Evolutionary conservation across 2,888 invertebrate genomes (phyloP).

Genomic region (Agrotis puta): DNA sequence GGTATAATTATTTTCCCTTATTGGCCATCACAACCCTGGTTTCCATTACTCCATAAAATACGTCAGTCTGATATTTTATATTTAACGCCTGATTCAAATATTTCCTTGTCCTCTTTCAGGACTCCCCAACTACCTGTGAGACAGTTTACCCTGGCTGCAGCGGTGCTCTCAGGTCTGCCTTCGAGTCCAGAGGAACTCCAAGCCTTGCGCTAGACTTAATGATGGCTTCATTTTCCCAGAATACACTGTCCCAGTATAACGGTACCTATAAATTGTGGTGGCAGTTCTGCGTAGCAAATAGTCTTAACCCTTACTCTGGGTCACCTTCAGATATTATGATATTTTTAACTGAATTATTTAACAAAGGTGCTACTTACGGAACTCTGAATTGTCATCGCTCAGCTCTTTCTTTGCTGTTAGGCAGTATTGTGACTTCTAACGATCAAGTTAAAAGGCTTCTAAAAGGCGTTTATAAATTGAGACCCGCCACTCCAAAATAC

Average conservation of each 20-base stretch:
- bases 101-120: not conserved
- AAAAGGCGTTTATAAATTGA: no score
- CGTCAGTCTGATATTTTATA: not conserved
- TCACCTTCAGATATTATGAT: no score
- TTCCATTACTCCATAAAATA: not conserved
- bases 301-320: no score
- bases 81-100: not conserved
- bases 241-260: not conserved
- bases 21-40: no score
- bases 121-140: not conserved
- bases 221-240: slow-evolving; percentile 1
- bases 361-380: no score
- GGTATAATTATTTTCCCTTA: not conserved
- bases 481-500: no score
- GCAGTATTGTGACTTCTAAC: no score
- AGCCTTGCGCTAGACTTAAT: not conserved
- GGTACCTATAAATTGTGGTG: slow-evolving; percentile 2
- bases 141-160: slow-evolving; percentile 1
- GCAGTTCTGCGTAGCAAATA: no score
- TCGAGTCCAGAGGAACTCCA: not conserved
- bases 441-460: no score
- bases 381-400: no score
- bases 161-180: not conserved
- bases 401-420: no score
- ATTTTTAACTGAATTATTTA: no score